Evolutionary conservation across 2,888 invertebrate species (phyloP), one percentile per base, ranked within the genome.

Genomic region (Gnatocerus cornutus): DNA sequence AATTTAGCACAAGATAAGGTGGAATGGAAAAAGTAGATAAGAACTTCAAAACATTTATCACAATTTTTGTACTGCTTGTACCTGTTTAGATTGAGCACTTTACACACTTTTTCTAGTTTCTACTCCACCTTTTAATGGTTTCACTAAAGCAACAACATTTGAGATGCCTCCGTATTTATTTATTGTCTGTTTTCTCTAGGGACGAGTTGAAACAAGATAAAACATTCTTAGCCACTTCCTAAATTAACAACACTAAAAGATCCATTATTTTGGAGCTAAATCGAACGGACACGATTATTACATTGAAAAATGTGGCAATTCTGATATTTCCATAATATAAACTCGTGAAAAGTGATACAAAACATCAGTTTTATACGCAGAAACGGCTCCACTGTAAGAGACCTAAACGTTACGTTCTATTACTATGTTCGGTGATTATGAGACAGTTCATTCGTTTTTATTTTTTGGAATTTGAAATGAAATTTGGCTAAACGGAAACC

Each of bases 371-470:
- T 16, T 7, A 21, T 1, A 3, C 48, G 21, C 8, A 27, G 13
- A 12, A 43, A 10, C 1, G 5, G 1, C 1, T 43, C 43, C 43
- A 12, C 43, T 12, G 1, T 6, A 6, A 43, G 10, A 43, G 12
- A 13, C 12, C 3, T 43, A 43, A 43, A 43, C 10, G 43, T 10
- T n/a, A 12, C 6, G n/a, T 7, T 43, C 10, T 43, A 43, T 46
- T 14, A 14, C 16, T 46, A 16, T 46, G 10, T 50, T 29, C 27
- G 33, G 13, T 12, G 45, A 50, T 61, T 61, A 37, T 50, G 27
- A n/a, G 33, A 48, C 61, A 48, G 50, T 61, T 61, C 61, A 39
- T 61, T 61, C 41, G 48, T 7, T 61, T 61, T 61, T 48, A 61
- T 61, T 48, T 61, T 50, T 14, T 21, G 13, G 12, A 37, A 50